phyloP scores from a whole-genome alignment of 53 echinoderm and acorn worm genomes.

The Astropecten irregularis region DNA sequence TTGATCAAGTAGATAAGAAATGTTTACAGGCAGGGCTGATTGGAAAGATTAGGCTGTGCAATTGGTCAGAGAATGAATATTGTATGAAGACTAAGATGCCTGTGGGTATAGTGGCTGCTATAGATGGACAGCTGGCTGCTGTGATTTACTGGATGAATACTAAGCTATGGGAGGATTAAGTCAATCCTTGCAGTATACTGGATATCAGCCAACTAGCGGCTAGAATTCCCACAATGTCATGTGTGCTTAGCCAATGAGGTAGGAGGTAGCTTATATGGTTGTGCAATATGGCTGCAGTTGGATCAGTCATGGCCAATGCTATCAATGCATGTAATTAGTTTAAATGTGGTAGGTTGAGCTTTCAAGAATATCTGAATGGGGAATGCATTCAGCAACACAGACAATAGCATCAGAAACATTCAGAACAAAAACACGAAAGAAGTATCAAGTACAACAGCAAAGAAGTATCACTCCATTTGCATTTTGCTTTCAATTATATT shows the following conservation, averaged over 20 bases:
- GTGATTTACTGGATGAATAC: constrained; percentile 26
- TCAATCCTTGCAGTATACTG: constrained; percentile 33
- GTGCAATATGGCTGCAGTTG: no score
- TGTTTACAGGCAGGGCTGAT: background rate
- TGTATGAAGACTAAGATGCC: constrained; percentile 5
- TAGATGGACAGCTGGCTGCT: constrained; percentile 31
- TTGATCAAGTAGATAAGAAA: constrained; percentile 2
- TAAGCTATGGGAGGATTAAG: constrained; percentile 15
- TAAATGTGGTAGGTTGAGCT: no score
- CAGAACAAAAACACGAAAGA: no score
- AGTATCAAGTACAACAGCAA: no score
- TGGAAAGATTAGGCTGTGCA: background rate
- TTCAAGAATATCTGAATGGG: no score
- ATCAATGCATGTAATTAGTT: no score
- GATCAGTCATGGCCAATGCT: no score
- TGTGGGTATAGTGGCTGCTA: background rate
- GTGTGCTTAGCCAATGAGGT: constrained; percentile 30
- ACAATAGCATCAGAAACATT: no score
- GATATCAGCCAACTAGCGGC: constrained; percentile 19
- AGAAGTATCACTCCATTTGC: no score
- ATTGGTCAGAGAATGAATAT: background rate
- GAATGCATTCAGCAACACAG: no score
- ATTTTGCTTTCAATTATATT: no score
- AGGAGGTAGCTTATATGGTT: background rate
- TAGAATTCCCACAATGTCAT: constrained; percentile 22